phyloP scores from a whole-genome alignment of 1,140 invertebrate species.

The Brachionus calyciflorus region DNA sequence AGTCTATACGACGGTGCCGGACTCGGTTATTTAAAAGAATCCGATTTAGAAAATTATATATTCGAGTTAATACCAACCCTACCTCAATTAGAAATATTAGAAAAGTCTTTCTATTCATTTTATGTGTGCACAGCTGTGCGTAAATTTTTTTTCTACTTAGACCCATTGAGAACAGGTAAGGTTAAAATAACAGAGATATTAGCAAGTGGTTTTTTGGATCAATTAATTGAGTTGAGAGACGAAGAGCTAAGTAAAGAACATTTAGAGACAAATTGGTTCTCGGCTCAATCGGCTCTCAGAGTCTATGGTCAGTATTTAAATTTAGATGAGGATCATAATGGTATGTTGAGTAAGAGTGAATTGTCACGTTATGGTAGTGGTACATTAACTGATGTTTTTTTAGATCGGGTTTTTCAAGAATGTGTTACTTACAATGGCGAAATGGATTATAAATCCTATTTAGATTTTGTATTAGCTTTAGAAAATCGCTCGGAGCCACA shows the following conservation, averaged over 20 bases:
- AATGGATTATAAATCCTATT: constrained; percentile 95
- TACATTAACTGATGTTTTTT: constrained; percentile 83
- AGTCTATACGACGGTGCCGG: constrained; percentile 88
- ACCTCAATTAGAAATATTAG: constrained; percentile 72
- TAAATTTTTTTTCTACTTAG: constrained; percentile 92
- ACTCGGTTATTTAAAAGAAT: constrained; percentile 82
- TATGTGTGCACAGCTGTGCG: constrained; percentile 91
- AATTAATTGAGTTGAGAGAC: constrained; percentile 72
- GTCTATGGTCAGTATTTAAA: constrained; percentile 91
- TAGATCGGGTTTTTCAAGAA: constrained; percentile 89
- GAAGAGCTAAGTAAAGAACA: constrained; percentile 72
- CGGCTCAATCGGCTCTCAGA: constrained; percentile 77
- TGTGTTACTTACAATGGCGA: constrained; percentile 90
- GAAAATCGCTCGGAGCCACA: constrained; percentile 88
- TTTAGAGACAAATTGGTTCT: constrained; percentile 90
- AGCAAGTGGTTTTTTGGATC: constrained; percentile 83
- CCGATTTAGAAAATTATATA: constrained; percentile 89
- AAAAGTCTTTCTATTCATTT: constrained; percentile 89
- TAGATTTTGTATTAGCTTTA: constrained; percentile 87
- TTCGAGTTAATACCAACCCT: constrained; percentile 64
- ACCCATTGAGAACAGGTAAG: constrained; percentile 78
- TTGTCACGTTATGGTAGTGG: constrained; percentile 83
- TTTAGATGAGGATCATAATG: constrained; percentile 88
- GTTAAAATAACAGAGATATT: constrained; percentile 86
- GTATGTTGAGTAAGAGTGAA: constrained; percentile 80